Base-by-base conservation (phyloP, 1,140 invertebrate species). In the Coenobita brevimanus region DNA sequence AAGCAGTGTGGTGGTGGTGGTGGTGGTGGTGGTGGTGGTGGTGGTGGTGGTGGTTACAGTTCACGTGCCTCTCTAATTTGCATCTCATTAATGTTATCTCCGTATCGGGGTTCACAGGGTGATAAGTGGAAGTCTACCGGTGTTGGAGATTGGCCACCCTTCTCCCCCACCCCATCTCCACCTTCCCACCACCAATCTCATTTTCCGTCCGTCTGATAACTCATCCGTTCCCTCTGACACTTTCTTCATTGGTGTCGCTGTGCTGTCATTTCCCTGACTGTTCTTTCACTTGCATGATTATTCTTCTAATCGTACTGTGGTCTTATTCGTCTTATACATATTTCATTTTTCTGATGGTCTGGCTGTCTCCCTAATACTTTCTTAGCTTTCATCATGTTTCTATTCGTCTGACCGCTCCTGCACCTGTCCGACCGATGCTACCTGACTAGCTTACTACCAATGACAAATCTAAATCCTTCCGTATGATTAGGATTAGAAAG, bases 11-110 rank as follows among this genome's bases (percentile, higher is more conserved):
- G 27, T 15, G 33, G 17, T n/a, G 15, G 17, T 15, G 2, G 67
- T 0, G 33, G 8, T 0, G 67, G 17, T 15, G 36, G 38, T 27
- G 69, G 30, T 8, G 33, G 69, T 4, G 33, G 33, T 8, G 69
- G 24, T 67, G 17, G 27, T 27, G 27, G 67, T 69, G n/a, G 30
- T 21, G n/a, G 30, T 30, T 30, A 24, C 76, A 43, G 27, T 27
- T 30, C 30, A 10, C 43, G 46, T 24, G 13, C 24, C 50, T 30
- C 33, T 50, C 50, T 41, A 82, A 67, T 69, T 82, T 82, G 80
- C 80, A 82, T 62, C 82, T 84, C 69, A 75, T 84, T 84, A 84
- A 60, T 41, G 43, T 41, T 84, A 84, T 84, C 82, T 83, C 27
- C 79, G 27, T 62, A 54, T 81, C n/a, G 27, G 46, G 54, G 21